A percentile compares a stretch with the other conserved stretches of the same genome.
phyloP scores from a whole-genome alignment of 2,888 invertebrate species.

The Parnassius orleans region DNA sequence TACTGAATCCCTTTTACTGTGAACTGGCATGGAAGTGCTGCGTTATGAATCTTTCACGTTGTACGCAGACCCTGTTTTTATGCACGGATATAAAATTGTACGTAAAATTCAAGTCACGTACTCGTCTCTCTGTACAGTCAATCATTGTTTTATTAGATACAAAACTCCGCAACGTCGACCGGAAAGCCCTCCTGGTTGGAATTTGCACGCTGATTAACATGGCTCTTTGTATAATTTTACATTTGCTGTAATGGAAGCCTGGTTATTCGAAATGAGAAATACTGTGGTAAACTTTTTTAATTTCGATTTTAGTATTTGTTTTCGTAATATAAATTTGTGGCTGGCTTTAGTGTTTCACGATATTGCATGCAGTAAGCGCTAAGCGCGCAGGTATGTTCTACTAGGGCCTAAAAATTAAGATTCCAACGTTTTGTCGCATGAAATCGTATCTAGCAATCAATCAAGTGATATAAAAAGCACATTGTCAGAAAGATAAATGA shows the following conservation, averaged over 20 bases:
- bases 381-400: too few relatives aligned
- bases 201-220: constrained; percentile 22
- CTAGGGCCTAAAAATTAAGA: too few relatives aligned
- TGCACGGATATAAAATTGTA: constrained; percentile 63
- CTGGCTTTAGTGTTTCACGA: too few relatives aligned
- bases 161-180: constrained; percentile 37
- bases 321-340: too few relatives aligned
- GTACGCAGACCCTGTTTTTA: constrained; percentile 55
- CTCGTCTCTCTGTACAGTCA: constrained; percentile 58
- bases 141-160: constrained; percentile 75
- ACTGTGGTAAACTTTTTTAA: not conserved
- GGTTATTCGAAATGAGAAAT: constrained; percentile 19
- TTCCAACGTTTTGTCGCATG: too few relatives aligned
- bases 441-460: too few relatives aligned
- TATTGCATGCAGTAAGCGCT: too few relatives aligned
- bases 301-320: too few relatives aligned
- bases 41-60: constrained; percentile 68
- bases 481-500: too few relatives aligned
- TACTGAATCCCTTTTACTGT: constrained; percentile 33
- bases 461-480: too few relatives aligned
- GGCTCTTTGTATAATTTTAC: constrained; percentile 22
- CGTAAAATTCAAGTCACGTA: constrained; percentile 70
- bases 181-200: constrained; percentile 37
- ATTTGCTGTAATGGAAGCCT: constrained; percentile 2
- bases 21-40: constrained; percentile 38